Base-by-base conservation (phyloP, 1,140 invertebrate genomes). In the Drosophila bifasciata region DNA sequence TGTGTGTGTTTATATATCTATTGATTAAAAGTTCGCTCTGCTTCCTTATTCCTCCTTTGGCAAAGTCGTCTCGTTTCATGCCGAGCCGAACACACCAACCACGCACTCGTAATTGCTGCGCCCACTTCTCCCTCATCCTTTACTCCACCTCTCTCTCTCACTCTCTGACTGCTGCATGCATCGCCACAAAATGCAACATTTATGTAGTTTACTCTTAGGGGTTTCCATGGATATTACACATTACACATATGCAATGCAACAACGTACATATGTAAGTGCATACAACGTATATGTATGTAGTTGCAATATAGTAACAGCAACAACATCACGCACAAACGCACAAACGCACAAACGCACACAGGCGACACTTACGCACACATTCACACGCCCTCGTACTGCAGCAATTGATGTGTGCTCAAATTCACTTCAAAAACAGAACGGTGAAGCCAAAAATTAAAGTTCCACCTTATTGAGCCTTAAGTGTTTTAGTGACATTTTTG, bases 1-100 rank as follows among this genome's bases (percentile, higher is more conserved):
- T 46, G 32, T 71, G 53, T 74, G 49, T 55, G 73, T 80, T 70
- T 81, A 40, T 81, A 75, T 85, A 77, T 79, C 68, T 86, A 85
- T 85, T 85, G 80, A 85, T 85, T 85, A 85, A 80, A 85, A 80
- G 75, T 86, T 80, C 51, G 76, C 71, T 71, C 73, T 64, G 73
- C 58, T 72, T 72, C 77, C 68, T 83, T 76, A 67, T 80, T 75
- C 58, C 78, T 78, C 32, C 32, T 73, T 67, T 63, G 74, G 46
- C 55, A 59, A 36, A 36, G 32, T 36, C 32, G 70, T 62, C 41
- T 70, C 62, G 53, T 48, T 46, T 16, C 53, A n/a, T 55, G 50
- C 25, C 60, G 32, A 36, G 13, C 32, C 32, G 32, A 36, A 36
- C 32, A 36, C 32, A 36, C 63, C 57, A 61, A 40, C 16, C 45